Percentiles rank a stretch among this genome's conserved stretches.
These are phyloP conservation scores for Pseudopipra pipra DNA, from an alignment of 2,113 vertebrate species.

Conservation along the genomic window DNA sequence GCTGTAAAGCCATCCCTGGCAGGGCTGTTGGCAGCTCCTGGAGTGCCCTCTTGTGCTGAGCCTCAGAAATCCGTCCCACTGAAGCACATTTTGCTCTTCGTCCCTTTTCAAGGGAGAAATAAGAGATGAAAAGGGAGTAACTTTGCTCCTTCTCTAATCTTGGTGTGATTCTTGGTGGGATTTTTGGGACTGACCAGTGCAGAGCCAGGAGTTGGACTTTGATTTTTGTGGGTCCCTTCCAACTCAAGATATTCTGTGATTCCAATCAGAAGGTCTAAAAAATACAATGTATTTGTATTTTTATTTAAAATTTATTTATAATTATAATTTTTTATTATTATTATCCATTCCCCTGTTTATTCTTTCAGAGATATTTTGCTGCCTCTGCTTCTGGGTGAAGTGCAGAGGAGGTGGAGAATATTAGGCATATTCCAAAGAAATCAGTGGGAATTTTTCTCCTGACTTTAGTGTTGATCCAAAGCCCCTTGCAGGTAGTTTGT, in stretches of 20 bases:
- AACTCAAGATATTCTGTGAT: background rate
- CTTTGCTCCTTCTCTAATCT: background rate
- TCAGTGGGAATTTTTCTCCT: background rate
- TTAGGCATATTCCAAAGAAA: background rate
- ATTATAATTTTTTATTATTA: background rate
- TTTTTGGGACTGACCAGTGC: background rate
- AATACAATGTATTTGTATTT: background rate
- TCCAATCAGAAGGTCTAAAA: background rate
- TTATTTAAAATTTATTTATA: background rate
- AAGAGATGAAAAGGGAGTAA: background rate
- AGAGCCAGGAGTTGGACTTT: background rate
- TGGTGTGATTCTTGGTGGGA: background rate
- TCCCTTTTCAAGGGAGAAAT: background rate
- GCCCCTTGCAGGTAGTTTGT: background rate
- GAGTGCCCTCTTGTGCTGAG: slow-evolving; percentile 13
- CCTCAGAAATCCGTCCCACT: background rate
- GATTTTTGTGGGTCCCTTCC: background rate
- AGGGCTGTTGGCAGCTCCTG: background rate
- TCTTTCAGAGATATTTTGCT: background rate
- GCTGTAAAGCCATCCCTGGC: background rate
- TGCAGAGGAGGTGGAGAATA: background rate
- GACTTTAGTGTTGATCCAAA: background rate
- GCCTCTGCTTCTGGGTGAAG: background rate
- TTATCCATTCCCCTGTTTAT: background rate
- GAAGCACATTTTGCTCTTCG: background rate